Evolutionary conservation across 2,113 vertebrate species (phyloP), one percentile per base, ranked within the genome.

Genomic region (Accipiter cooperii): DNA sequence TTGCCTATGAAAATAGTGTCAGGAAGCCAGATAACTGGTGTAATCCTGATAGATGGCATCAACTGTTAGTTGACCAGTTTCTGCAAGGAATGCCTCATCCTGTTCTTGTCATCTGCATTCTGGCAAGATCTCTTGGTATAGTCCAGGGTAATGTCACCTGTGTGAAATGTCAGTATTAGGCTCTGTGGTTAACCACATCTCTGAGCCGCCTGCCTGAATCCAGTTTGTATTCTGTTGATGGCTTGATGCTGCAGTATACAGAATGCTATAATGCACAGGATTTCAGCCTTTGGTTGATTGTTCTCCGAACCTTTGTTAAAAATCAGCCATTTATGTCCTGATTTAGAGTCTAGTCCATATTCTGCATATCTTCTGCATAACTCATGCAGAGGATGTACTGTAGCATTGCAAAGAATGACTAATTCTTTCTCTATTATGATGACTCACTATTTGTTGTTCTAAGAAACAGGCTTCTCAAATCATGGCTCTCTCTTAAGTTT

Each of bases 371-470:
- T 97, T 94, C 85, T 94, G 83, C 46, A 47, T 82, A 97, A 91
- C 66, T 96, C 95, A 95, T 66, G 85, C 76, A 96, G 90, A 91
- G 64, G 63, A 84, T 44, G 77, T 90, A 74, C 81, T 95, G 65
- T 82, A 91, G 60, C 25, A 2, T 88, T 85, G 74, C 82, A 87
- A 95, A 90, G 87, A 95, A 94, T 98, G 97, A 98, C 93, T 97
- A 97, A 97, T 97, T 96, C 87, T 96, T 96, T 95, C 87, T 97
- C 66, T 84, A 70, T 95, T 89, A 79, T 84, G 92, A 79, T 97
- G 97, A 98, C 87, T 97, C 97, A 97, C 34, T 94, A 71, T 95
- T 96, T 97, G 85, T 95, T 97, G 69, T 90, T 96, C 89, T 93
- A 94, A 97, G 95, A 97, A 97, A 92, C 83, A 93, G 61, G 29